A percentile compares a stretch with the other conserved stretches of the same genome.
These are phyloP conservation scores for Plotosus lineatus DNA, from an alignment of 2,113 vertebrate genomes.

Conservation along the genomic window DNA sequence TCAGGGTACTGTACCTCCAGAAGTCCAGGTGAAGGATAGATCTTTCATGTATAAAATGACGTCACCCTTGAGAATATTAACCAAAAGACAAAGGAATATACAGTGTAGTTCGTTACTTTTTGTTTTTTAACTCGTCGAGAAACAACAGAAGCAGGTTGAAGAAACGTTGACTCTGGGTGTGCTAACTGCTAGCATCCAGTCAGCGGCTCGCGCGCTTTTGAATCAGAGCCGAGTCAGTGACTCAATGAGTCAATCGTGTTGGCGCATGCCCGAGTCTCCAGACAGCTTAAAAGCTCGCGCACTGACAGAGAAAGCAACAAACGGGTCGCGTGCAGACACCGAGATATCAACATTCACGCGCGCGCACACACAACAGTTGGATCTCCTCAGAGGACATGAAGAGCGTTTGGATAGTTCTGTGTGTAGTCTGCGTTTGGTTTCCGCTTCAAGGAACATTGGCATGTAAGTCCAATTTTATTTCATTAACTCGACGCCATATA, in stretches of 20 bases:
- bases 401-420: slow-evolving; percentile 59
- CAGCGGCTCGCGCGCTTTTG: not conserved
- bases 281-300: slow-evolving; percentile 13
- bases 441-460: slow-evolving; percentile 53
- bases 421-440: slow-evolving; percentile 42
- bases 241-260: not conserved
- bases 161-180: not conserved
- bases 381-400: slow-evolving; percentile 37
- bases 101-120: too few species aligned
- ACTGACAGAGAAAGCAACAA: not conserved
- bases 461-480: slow-evolving; percentile 15
- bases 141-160: too few species aligned
- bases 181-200: not conserved
- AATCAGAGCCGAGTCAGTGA: not conserved
- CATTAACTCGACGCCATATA: too few species aligned
- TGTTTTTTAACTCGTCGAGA: too few species aligned
- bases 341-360: not conserved
- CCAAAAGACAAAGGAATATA: too few species aligned
- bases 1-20: too few species aligned
- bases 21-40: too few species aligned
- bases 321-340: not conserved
- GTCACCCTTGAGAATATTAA: too few species aligned
- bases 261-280: not conserved
- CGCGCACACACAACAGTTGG: not conserved
- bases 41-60: too few species aligned